These are phyloP conservation scores for Rotaria socialis DNA, from an alignment of 2,888 invertebrate genomes.

Conservation along the genomic window DNA sequence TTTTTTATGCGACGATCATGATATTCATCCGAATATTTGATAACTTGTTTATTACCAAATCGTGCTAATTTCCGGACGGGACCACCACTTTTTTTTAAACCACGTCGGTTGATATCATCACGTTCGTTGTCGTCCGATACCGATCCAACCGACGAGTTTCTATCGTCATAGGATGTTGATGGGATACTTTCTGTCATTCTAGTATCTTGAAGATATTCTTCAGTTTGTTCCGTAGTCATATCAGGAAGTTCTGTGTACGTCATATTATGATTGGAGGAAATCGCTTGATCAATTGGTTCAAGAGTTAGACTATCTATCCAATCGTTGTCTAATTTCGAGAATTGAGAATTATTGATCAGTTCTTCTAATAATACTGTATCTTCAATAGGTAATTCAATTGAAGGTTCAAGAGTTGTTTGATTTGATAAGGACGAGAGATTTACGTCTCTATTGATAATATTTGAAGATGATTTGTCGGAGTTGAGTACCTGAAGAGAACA, in stretches of 20 bases:
- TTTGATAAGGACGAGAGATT: background rate
- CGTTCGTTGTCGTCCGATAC: conserved; percentile 5
- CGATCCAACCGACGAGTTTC: background rate
- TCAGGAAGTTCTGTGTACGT: background rate
- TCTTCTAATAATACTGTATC: background rate
- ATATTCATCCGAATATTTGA: conserved; percentile 90
- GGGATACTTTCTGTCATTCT: background rate
- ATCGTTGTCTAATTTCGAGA: background rate
- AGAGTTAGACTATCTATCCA: background rate
- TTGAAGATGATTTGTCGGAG: background rate
- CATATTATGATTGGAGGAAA: background rate
- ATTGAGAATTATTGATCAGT: background rate
- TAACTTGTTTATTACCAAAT: conserved; percentile 66
- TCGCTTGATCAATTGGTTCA: background rate
- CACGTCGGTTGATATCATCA: background rate
- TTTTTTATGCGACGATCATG: conserved; percentile 82
- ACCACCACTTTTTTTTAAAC: conserved; percentile 35
- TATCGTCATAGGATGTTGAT: background rate
- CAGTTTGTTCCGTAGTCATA: background rate
- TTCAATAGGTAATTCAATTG: background rate
- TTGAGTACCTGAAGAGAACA: conserved; percentile 16
- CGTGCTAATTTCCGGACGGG: background rate
- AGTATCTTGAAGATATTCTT: background rate
- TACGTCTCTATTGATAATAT: background rate
- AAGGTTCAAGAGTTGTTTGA: background rate